Conservation (phyloP, 2,888 invertebrate species). For the Anaspis maculata region DNA sequence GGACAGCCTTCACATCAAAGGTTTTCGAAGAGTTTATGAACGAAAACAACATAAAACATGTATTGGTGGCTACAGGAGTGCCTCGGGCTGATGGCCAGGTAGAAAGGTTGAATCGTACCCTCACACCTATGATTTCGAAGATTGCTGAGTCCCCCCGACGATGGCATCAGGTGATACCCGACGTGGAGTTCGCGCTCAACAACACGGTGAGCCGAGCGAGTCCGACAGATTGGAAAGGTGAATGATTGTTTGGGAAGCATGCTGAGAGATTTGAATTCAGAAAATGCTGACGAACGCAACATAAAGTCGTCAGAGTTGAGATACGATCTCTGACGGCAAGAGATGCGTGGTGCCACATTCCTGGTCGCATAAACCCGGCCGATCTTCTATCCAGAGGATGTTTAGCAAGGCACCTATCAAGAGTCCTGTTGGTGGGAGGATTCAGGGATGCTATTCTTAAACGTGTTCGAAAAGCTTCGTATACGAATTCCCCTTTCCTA, state of each 20-base stretch:
- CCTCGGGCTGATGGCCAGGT: constrained; percentile 19
- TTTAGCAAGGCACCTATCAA: no score
- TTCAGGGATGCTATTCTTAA: no score
- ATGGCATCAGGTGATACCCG: constrained; percentile 29
- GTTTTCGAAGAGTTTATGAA: constrained; percentile 27
- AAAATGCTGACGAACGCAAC: no score
- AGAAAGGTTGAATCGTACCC: constrained; percentile 22
- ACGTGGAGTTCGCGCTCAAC: constrained; percentile 23
- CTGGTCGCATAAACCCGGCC: no score
- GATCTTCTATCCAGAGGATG: no score
- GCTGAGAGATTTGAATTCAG: no score
- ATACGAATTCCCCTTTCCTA: no score
- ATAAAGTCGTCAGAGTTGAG: no score
- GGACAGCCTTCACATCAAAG: constrained; percentile 32
- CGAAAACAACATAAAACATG: constrained; percentile 23
- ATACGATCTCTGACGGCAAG: no score
- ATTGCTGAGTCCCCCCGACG: constrained; percentile 21
- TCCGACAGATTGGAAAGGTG: background rate
- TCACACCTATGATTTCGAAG: constrained; percentile 17
- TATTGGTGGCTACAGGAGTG: constrained; percentile 23
- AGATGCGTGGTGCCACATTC: no score
- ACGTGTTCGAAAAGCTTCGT: no score
- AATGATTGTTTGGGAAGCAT: background rate
- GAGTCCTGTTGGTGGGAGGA: no score
- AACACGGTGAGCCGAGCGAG: constrained; percentile 3